These are phyloP conservation scores for Melipona bicolor DNA, from an alignment of 2,888 invertebrate genomes.

Conservation along the genomic window DNA sequence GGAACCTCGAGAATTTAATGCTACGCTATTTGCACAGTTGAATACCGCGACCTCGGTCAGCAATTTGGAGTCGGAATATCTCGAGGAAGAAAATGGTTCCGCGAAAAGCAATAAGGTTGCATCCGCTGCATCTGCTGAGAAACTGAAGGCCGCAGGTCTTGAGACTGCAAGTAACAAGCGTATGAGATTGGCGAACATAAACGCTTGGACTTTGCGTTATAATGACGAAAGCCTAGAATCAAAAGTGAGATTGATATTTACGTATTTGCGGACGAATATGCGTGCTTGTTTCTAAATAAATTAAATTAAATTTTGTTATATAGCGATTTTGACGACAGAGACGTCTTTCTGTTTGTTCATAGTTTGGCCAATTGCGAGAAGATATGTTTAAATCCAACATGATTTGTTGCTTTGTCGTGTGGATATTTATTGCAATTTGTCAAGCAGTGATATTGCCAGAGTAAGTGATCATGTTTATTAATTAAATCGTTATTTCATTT, in stretches of 20 bases:
- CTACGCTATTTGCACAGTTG: slow-evolving; percentile 72
- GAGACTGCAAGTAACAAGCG: slow-evolving; percentile 95
- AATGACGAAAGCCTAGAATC: slow-evolving; percentile 92
- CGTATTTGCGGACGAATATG: no score
- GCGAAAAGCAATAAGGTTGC: slow-evolving; percentile 74
- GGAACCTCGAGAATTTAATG: neutral
- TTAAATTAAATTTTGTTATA: neutral
- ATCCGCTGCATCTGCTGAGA: slow-evolving; percentile 69
- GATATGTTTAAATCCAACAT: slow-evolving; percentile 98
- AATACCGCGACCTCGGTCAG: slow-evolving; percentile 82
- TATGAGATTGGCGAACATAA: slow-evolving; percentile 94
- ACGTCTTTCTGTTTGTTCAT: slow-evolving; percentile 65
- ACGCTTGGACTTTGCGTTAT: slow-evolving; percentile 94
- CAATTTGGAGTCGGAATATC: slow-evolving; percentile 81
- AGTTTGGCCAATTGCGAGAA: slow-evolving; percentile 94
- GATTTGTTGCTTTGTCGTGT: slow-evolving; percentile 95
- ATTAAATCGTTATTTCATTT: neutral
- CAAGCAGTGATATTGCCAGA: slow-evolving; percentile 91
- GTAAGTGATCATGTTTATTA: slow-evolving; percentile 84
- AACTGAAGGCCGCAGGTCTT: slow-evolving; percentile 88
- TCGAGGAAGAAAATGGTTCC: slow-evolving; percentile 81
- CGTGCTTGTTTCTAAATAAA: no score
- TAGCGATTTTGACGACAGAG: neutral
- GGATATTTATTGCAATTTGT: slow-evolving; percentile 93
- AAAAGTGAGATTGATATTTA: slow-evolving; percentile 85